Base-by-base conservation (phyloP, 2,113 vertebrate species). In the Ranitomeya imitator region DNA sequence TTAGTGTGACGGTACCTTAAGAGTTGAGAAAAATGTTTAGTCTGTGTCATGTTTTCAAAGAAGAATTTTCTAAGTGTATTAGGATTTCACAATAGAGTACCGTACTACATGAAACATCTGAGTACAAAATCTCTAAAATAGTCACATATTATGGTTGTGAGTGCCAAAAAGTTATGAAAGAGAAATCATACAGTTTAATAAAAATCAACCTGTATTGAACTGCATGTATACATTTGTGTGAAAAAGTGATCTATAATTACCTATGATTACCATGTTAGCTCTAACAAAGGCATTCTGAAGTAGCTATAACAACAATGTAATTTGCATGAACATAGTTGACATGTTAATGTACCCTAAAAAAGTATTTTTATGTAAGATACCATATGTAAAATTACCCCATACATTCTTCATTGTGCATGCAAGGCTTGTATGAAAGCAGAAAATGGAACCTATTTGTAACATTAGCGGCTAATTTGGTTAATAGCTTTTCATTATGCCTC, bases 381-480 rank as follows among this genome's bases (percentile, higher is more conserved):
- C 60, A 31, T 59, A 26, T 83, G 12, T 12, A 65, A 14, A 52
- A 69, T 54, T 6, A 19, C 9, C 61, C 31, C 21, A n/a, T 21
- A 54, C 61, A 83, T 83, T 69, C 23, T 51, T 52, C 18, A 67
- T 67, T 67, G 12, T 63, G 18, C 54, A 80, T 83, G 61, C 63
- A 52, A 83, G 65, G 45, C 12, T 15, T 10, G 45, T 23, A 54
- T n/a, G 61, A n/a, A 65, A 23, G 61, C 67, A 51, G 21, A 54
- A 83, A 83, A 83, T 52, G 51, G 63, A 23, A 69, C n/a, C 65
- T 52, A 83, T 83, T 83, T 69, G 45, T 83, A 54, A 83, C 81
- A 83, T 83, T 83, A 83, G 61, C 61, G 69, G 61, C 19, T 83
- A 54, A 83, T 83, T 83, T 54, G 14, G 37, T 21, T 83, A 83